Evolutionary conservation across 2,797 vertebrate species (phyloP).

Genomic region (Sebastes kiyomatsui): DNA sequence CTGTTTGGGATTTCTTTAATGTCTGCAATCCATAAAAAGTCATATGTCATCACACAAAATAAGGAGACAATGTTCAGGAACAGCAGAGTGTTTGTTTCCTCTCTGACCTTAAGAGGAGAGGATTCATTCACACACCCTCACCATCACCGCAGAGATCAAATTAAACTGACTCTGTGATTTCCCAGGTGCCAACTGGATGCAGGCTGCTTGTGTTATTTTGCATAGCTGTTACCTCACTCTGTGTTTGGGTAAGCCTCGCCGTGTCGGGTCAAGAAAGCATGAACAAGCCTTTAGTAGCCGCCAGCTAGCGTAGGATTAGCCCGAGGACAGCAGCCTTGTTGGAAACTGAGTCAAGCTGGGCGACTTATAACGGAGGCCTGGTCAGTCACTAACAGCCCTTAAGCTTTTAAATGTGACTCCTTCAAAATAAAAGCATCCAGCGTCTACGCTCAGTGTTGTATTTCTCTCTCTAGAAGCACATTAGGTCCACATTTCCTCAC

Average conservation of each 20-base stretch:
- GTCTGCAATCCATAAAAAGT: background rate
- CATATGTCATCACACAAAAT: background rate
- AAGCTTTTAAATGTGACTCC: conserved; percentile 49
- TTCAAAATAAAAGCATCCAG: conserved; percentile 20
- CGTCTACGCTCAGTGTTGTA: background rate
- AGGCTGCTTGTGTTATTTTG: conserved; percentile 33
- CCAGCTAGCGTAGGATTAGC: conserved; percentile 57
- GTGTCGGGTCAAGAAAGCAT: conserved; percentile 31
- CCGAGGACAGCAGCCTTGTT: conserved; percentile 23
- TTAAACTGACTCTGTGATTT: conserved; percentile 27
- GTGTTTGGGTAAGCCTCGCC: background rate
- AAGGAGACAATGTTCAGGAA: background rate
- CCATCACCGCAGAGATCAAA: conserved; percentile 36
- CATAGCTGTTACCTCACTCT: conserved; percentile 21
- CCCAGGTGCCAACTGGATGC: conserved; percentile 25
- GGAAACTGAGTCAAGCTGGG: conserved; percentile 32
- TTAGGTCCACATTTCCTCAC: conserved; percentile 24
- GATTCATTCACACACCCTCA: background rate
- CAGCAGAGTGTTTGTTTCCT: background rate
- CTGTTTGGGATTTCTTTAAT: background rate
- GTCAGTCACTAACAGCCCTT: conserved; percentile 18
- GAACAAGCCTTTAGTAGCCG: conserved; percentile 6
- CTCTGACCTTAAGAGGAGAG: background rate
- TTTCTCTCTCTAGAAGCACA: conserved; percentile 26
- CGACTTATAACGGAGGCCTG: conserved; percentile 40